Conservation (phyloP, 2,797 vertebrate genomes). For the Poecilia picta region DNA sequence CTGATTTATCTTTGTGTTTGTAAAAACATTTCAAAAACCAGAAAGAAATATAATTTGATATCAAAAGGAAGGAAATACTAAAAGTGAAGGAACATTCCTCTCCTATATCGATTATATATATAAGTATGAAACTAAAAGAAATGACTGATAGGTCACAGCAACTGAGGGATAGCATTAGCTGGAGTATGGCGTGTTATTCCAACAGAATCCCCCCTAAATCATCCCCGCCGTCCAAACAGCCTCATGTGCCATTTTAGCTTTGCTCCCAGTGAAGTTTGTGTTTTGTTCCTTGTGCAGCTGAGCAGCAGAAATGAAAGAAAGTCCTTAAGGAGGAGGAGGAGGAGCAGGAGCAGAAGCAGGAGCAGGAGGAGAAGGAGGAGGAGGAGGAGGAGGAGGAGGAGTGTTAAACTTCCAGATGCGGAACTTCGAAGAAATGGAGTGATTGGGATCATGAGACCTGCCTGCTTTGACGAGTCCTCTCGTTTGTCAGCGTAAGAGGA, state of each 20-base stretch:
- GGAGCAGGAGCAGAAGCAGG: constrained; percentile 2
- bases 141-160: constrained; percentile 60
- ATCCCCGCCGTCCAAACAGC: background rate
- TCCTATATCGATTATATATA: constrained; percentile 12
- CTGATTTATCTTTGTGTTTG: constrained; percentile 28
- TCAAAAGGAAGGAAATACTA: constrained; percentile 38
- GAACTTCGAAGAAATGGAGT: constrained; percentile 52
- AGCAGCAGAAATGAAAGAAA: constrained; percentile 30
- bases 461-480: constrained; percentile 14
- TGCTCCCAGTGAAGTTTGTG: constrained; percentile 11
- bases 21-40: constrained; percentile 41
- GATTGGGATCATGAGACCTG: constrained; percentile 24
- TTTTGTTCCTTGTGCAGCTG: constrained; percentile 12
- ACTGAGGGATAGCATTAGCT: constrained; percentile 39
- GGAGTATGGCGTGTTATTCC: constrained; percentile 60
- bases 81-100: constrained; percentile 23
- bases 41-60: constrained; percentile 33
- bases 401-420: constrained; percentile 28
- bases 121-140: constrained; percentile 43
- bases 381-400: constrained; percentile 7
- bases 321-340: constrained; percentile 18
- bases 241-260: constrained; percentile 14
- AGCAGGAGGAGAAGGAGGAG: constrained; percentile 12
- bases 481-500: constrained; percentile 16
- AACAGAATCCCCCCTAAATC: constrained; percentile 24